Conservation (phyloP, 2,113 vertebrate species). For the Gymnorhina tibicen region DNA sequence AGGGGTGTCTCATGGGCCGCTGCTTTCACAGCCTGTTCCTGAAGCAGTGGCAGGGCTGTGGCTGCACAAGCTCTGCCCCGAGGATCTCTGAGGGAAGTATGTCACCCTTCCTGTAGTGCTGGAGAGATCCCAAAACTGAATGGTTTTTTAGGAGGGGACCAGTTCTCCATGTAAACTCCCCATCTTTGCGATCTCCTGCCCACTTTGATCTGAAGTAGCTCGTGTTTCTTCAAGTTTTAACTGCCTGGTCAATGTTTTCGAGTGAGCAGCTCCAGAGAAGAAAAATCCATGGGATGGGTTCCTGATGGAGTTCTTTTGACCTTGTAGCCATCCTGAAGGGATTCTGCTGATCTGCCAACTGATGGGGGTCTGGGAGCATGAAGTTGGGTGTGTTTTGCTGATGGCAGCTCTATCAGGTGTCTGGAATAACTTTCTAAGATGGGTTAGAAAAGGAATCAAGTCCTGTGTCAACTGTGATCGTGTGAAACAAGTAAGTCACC, state of each 20-base stretch:
- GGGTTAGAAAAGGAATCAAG: not conserved
- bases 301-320: not conserved
- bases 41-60: not conserved
- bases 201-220: not conserved
- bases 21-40: not conserved
- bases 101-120: not conserved
- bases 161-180: not conserved
- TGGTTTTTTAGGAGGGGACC: not conserved
- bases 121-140: not conserved
- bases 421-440: not conserved
- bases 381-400: not conserved
- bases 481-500: not conserved
- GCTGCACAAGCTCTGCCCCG: not conserved
- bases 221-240: not conserved
- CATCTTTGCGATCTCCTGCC: not conserved
- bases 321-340: not conserved
- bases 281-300: not conserved
- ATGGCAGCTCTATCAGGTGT: not conserved
- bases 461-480: fast-evolving
- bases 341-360: not conserved
- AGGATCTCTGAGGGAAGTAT: not conserved
- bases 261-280: not conserved
- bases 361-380: not conserved
- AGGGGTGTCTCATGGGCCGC: not conserved
- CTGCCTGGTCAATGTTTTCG: not conserved